Base-by-base conservation (phyloP, 2,797 vertebrate genomes). In the Oryzias sinensis region DNA sequence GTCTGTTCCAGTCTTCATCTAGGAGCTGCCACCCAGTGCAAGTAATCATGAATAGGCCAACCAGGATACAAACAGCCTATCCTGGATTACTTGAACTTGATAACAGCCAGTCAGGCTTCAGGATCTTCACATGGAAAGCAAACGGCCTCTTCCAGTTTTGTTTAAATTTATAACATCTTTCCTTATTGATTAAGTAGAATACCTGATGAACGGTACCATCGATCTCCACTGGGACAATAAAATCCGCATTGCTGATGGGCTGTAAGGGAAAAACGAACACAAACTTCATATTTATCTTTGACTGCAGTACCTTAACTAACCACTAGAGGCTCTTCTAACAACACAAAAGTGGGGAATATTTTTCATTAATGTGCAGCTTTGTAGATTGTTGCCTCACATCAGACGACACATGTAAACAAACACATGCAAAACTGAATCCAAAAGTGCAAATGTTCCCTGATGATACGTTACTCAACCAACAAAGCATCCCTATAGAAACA, bases 31-130 rank as follows among this genome's bases (percentile, higher is more conserved):
- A 92, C 91, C 96, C 89, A 93, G 93, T 93, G 93, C 97, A 99
- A 98, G 97, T 98, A 98, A 96, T 94, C 95, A 76, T 93, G 96
- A 95, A 97, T 93, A 98, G 97, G 97, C 97, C 94, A 93, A 88
- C 85, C 81, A 88, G 87, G 89, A 93, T 71, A 90, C 84, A 92
- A 90, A 97, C 95, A 99, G 96, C 97, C 97, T 98, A 98, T 99
- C 97, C 97, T 99, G 97, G 97, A 97, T 99, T 99, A 99, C 97
- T 99, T 99, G 97, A 99, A 98, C 90, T 84, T 86, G 93, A 94
- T 92, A 85, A 92, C 91, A 88, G 91, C 91, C 86, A 55, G 17
- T 78, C 53, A 72, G 20, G 20, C 74, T 51, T 60, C 59, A 29
- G 52, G 64, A 43, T 68, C 65, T 43, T 66, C 64, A 24, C 51